Percentiles rank a stretch among this genome's conserved stretches.
Conservation (phyloP, 2,888 invertebrate genomes). For the Eudiplozoon nipponicum region DNA sequence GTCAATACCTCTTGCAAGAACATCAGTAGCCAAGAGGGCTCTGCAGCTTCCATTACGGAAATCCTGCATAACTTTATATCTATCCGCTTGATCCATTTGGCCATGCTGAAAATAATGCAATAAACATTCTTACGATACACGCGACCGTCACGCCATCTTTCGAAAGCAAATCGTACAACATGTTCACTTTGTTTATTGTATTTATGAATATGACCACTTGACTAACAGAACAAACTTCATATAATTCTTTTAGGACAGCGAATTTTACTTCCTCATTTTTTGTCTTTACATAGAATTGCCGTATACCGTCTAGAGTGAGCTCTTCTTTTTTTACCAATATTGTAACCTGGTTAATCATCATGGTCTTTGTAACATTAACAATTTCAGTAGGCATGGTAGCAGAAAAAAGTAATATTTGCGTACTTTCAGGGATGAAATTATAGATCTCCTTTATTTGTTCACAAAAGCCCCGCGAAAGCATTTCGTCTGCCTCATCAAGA, state of each 20-base stretch:
- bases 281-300: conserved; percentile 59
- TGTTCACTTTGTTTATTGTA: conserved; percentile 90
- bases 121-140: no score
- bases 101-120: no score
- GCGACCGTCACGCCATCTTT: no score
- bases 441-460: conserved; percentile 93
- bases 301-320: conserved; percentile 65
- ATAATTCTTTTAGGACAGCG: conserved; percentile 30
- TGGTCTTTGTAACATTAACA: conserved; percentile 71
- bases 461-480: conserved; percentile 93
- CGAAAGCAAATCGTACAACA: conserved; percentile 90
- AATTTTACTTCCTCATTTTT: conserved; percentile 4
- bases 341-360: conserved; percentile 76
- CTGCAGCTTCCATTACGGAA: conserved; percentile 91
- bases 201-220: conserved; percentile 99
- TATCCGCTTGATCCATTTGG: conserved; percentile 91
- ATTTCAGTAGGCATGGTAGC: conserved; percentile 95
- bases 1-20: conserved; percentile 90
- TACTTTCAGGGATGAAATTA: conserved; percentile 17
- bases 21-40: conserved; percentile 85
- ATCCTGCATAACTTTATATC: conserved; percentile 91
- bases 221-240: conserved; percentile 85
- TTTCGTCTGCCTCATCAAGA: conserved; percentile 92
- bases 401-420: conserved; percentile 53
- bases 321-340: conserved; percentile 79